Evolutionary conservation across 2,888 invertebrate species (phyloP).

Genomic region (Polymixis lichenea): DNA sequence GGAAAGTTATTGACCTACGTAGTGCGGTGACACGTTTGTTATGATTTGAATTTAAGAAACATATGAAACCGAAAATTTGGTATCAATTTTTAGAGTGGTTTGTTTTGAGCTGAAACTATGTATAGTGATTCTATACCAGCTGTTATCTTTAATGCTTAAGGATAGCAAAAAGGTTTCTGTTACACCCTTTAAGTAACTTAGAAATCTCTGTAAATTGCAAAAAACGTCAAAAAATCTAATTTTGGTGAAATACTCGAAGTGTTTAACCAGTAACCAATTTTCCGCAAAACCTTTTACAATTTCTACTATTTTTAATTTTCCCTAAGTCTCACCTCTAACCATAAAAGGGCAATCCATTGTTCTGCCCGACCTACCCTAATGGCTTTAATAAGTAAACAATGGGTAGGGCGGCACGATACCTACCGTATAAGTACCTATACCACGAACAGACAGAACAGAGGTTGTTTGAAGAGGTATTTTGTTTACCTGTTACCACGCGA

Average conservation of each 20-base stretch:
- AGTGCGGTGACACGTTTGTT: too few species aligned
- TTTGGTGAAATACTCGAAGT: neutral
- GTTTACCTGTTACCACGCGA: conserved; percentile 32
- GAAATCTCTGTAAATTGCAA: too few species aligned
- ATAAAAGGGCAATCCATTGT: conserved; percentile 58
- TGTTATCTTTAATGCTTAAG: too few species aligned
- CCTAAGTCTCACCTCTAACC: conserved; percentile 17
- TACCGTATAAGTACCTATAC: neutral
- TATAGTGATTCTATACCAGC: too few species aligned
- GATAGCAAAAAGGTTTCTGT: too few species aligned
- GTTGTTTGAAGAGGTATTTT: neutral
- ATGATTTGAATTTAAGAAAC: too few species aligned
- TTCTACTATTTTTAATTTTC: conserved; percentile 17
- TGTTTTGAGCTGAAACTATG: too few species aligned
- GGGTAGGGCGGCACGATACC: conserved; percentile 52
- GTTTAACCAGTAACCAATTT: conserved; percentile 26
- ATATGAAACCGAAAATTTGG: too few species aligned
- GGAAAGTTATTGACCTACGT: too few species aligned
- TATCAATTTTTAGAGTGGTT: too few species aligned
- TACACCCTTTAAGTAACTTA: too few species aligned
- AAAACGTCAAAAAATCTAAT: too few species aligned
- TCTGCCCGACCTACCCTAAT: conserved; percentile 62
- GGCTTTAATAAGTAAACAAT: conserved; percentile 71
- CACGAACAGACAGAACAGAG: conserved; percentile 24
- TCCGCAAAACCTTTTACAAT: conserved; percentile 25